Evolutionary conservation across 2,888 invertebrate species (phyloP), one percentile per base, ranked within the genome.

Genomic region (Sepiola atlantica): DNA sequence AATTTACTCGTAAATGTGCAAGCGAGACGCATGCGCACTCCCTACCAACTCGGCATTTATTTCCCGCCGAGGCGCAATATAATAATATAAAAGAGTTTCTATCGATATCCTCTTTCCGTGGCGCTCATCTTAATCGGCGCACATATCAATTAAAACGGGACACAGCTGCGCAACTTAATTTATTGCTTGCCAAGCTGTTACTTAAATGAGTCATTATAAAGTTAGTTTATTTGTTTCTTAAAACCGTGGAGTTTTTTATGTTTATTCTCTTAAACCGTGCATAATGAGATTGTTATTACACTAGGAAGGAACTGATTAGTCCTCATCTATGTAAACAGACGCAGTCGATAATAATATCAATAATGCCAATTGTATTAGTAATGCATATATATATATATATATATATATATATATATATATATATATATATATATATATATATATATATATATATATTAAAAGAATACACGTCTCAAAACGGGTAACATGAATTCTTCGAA

Each of bases 111-210:
- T 32, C 77, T 77, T 77, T 77, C 77, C 77, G 32, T 77, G 16
- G 77, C 77, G 77, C 77, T 77, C 77, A 77, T 77, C 32, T 77
- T 77, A 77, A 77, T 77, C 77, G 77, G 77, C 77, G 77, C 77
- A 77, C 77, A 77, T 77, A 77, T 77, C 77, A 77, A 77, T 77
- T 77, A 77, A 77, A 77, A 77, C 77, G 14, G 77, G 77, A 77
- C 77, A 77, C 77, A 77, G 77, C 77, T 77, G 77, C 77, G 77
- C n/a, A 77, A 77, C 77, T 77, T 77, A 77, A 77, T 77, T 77
- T 77, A 77, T 77, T 77, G 32, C 77, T n/a, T 77, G n/a, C 77
- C 77, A 77, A 77, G 77, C 77, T 77, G 77, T 77, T 77, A 77
- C 77, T n/a, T 77, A 77, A 77, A 77, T 77, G 77, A 77, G 77